Conservation (phyloP, 2,888 invertebrate species). For the Mythimna ferrago region DNA sequence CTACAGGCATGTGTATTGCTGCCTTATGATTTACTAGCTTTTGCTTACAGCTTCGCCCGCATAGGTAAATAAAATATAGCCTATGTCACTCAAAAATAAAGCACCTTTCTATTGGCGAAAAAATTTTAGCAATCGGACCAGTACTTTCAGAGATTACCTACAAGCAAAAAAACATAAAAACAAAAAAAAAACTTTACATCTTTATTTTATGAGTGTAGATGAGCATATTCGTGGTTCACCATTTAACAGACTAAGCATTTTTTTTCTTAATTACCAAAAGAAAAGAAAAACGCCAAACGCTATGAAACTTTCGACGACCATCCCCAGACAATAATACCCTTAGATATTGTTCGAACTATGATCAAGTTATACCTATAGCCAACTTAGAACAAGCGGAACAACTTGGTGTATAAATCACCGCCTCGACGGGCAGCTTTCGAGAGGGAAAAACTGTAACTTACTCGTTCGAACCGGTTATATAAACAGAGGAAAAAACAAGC, state of each 20-base stretch:
- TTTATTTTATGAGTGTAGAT: too few relatives aligned
- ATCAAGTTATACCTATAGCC: slow-evolving; percentile 54
- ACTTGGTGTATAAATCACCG: slow-evolving; percentile 70
- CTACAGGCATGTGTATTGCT: too few relatives aligned
- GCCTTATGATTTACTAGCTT: too few relatives aligned
- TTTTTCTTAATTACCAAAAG: slow-evolving; percentile 15
- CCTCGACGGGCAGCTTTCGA: slow-evolving; percentile 63
- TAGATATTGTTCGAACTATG: slow-evolving; percentile 57
- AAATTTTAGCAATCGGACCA: too few relatives aligned
- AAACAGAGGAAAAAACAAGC: slow-evolving; percentile 63
- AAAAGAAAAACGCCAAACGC: background rate
- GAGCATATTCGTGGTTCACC: background rate
- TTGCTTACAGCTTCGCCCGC: too few relatives aligned
- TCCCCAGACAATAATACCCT: slow-evolving; percentile 41
- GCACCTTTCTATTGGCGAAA: too few relatives aligned
- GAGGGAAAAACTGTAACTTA: slow-evolving; percentile 68
- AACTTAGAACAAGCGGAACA: slow-evolving; percentile 57
- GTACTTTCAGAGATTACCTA: too few relatives aligned
- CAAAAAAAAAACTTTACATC: too few relatives aligned
- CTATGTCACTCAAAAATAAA: too few relatives aligned
- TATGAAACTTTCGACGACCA: slow-evolving; percentile 12
- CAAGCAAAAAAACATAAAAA: too few relatives aligned
- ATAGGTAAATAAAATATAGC: too few relatives aligned
- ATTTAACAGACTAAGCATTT: background rate
- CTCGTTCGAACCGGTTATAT: slow-evolving; percentile 62